Conservation (phyloP, 1,140 invertebrate species). For the Danaus plexippus region DNA sequence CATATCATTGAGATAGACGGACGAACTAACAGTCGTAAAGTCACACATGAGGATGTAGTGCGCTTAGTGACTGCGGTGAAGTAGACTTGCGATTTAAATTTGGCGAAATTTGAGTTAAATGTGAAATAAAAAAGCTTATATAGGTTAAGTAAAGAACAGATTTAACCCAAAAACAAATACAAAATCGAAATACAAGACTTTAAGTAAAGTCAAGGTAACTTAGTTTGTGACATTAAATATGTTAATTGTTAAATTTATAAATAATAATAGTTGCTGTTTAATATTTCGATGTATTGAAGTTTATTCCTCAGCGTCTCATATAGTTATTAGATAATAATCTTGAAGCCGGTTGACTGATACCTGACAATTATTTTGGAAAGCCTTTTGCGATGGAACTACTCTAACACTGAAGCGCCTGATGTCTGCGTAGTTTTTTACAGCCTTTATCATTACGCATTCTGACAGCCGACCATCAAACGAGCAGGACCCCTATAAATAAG, state of each 20-base stretch:
- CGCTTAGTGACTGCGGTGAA: slow-evolving; percentile 1
- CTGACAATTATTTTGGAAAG: too few species aligned
- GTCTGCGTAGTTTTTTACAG: slow-evolving; percentile 43
- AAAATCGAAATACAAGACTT: too few species aligned
- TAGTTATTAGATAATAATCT: too few species aligned
- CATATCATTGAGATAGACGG: slow-evolving; percentile 47
- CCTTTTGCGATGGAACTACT: neutral
- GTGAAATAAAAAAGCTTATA: too few species aligned
- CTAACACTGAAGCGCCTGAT: slow-evolving; percentile 17
- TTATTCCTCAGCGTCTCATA: too few species aligned
- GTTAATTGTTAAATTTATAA: slow-evolving; percentile 1
- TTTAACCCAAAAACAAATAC: too few species aligned
- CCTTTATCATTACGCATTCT: slow-evolving; percentile 68
- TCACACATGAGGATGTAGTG: slow-evolving; percentile 33
- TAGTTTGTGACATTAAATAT: neutral
- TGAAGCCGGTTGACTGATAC: too few species aligned
- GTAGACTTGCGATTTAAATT: slow-evolving; percentile 30
- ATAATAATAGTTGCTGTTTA: too few species aligned
- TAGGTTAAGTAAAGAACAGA: too few species aligned
- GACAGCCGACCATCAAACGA: slow-evolving; percentile 60
- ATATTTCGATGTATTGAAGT: too few species aligned
- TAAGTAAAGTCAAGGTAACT: too few species aligned
- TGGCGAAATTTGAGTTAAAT: neutral
- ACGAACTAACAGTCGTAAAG: slow-evolving; percentile 54
- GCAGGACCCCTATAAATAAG: slow-evolving; percentile 66